A percentile compares a stretch with the other conserved stretches of the same genome.
Evolutionary conservation across 2,113 vertebrate species (phyloP).

Genomic region (Triplophysa dalaica): DNA sequence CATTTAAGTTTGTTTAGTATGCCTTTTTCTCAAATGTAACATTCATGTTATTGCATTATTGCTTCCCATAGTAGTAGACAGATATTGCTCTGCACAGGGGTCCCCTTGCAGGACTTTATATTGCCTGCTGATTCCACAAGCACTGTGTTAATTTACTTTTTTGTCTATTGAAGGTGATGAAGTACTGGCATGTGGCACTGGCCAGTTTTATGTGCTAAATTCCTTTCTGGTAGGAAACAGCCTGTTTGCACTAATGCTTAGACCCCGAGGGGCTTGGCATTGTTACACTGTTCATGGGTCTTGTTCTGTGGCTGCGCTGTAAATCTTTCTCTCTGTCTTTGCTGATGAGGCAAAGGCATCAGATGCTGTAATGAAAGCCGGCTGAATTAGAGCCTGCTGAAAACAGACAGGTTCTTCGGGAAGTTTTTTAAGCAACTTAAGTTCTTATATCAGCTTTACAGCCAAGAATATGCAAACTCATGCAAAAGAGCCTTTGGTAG

Average conservation of each 20-base stretch:
- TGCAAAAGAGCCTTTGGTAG: not conserved
- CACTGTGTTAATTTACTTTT: conserved; percentile 38
- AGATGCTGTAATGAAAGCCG: conserved; percentile 45
- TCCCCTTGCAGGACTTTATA: not conserved
- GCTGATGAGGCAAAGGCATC: conserved; percentile 56
- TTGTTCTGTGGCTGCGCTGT: conserved; percentile 39
- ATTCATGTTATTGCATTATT: not conserved
- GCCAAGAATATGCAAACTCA: not conserved
- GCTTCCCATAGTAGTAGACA: not conserved
- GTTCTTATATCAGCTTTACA: not conserved
- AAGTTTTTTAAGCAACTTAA: not conserved
- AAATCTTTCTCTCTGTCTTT: conserved; percentile 41
- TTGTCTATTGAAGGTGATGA: conserved; percentile 54
- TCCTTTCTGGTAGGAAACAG: conserved; percentile 72
- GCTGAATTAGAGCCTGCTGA: conserved; percentile 17
- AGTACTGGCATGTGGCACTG: conserved; percentile 58
- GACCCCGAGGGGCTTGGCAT: conserved; percentile 61
- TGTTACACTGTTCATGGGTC: conserved; percentile 54
- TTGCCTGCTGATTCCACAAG: conserved; percentile 3
- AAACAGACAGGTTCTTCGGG: conserved; percentile 36
- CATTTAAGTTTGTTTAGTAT: too few species aligned
- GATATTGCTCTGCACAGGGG: not conserved
- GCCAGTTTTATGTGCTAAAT: conserved; percentile 66
- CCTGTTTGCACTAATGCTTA: conserved; percentile 52
- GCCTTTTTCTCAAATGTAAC: not conserved